Evolutionary conservation across 2,888 invertebrate species (phyloP), one percentile per base, ranked within the genome.

Genomic region (Teleiodes luculella): DNA sequence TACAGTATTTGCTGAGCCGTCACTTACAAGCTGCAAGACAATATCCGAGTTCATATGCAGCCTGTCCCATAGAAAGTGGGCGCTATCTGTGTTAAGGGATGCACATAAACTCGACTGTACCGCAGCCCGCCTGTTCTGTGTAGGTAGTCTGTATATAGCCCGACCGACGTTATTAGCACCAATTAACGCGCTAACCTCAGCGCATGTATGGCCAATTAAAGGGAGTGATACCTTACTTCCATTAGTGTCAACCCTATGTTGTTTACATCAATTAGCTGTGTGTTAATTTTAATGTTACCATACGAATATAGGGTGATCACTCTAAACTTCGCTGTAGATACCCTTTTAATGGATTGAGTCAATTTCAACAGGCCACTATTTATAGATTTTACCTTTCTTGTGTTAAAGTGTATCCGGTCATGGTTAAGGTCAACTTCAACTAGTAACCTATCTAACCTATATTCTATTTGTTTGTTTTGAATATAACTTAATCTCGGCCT

Each of bases 141-240:
- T 5, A 8, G 13, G 71, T 71, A 76, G 73, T 78, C 75, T 72
- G 73, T 78, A 80, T 80, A 72, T 75, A 72, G 70, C 72, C 67
- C 76, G 72, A 72, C 64, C 75, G 76, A 83, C 76, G 76, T 83
- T 85, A 86, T 87, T 88, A 87, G 83, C 80, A 74, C 80, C 86
- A 87, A 87, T 89, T 87, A 87, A 78, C 84, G 78, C 66, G 70
- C 83, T 78, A 86, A 86, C 88, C 88, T 87, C 87, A 83, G 80
- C 85, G 77, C 78, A 78, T 86, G 80, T 86, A 86, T 80, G 82
- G 77, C 71, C 86, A 86, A 87, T 87, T 89, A 87, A 86, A 84
- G 78, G 79, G 85, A 86, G 86, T 86, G 85, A 87, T 87, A 86
- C 86, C 84, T 81, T 80, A 77, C 84, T 82, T 87, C 88, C 87